Evolutionary conservation across 2,797 vertebrate genomes (phyloP).

Genomic region (Hippopotamyrus pictus): DNA sequence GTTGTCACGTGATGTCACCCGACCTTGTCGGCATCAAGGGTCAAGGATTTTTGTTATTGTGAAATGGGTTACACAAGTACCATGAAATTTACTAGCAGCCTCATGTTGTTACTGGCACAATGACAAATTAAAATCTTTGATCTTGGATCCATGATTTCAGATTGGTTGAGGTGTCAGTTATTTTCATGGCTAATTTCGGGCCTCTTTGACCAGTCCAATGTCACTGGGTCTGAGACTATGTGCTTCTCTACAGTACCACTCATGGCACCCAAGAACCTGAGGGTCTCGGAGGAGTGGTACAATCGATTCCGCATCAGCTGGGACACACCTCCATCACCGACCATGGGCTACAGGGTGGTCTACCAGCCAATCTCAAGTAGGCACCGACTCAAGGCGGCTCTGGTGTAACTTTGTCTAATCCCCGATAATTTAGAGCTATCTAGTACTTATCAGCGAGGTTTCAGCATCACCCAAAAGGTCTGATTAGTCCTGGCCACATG

Average conservation of each 20-base stretch:
- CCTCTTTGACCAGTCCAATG: not conserved
- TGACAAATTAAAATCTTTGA: not conserved
- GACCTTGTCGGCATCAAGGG: not conserved
- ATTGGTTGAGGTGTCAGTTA: not conserved
- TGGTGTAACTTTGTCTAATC: not conserved
- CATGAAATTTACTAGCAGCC: not conserved
- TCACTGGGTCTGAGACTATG: not conserved
- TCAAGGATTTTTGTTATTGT: not conserved
- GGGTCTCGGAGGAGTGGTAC: slow-evolving; percentile 92
- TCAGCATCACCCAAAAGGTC: not conserved
- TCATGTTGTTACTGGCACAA: not conserved
- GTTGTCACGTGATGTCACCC: not conserved
- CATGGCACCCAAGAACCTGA: slow-evolving; percentile 75
- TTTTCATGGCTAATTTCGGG: not conserved
- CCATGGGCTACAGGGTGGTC: slow-evolving; percentile 87
- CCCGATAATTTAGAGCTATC: not conserved
- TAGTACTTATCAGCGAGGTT: not conserved
- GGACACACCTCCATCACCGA: slow-evolving; percentile 75
- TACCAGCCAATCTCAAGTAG: slow-evolving; percentile 83
- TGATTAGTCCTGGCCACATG: not conserved
- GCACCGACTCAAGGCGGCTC: not conserved
- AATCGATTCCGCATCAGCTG: slow-evolving; percentile 88
- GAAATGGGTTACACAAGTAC: not conserved
- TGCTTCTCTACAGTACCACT: slow-evolving; percentile 65
- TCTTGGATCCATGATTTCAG: not conserved